A percentile compares a stretch with the other conserved stretches of the same genome.
phyloP scores from a whole-genome alignment of 1,140 invertebrate species.

The Drosophila sp. region DNA sequence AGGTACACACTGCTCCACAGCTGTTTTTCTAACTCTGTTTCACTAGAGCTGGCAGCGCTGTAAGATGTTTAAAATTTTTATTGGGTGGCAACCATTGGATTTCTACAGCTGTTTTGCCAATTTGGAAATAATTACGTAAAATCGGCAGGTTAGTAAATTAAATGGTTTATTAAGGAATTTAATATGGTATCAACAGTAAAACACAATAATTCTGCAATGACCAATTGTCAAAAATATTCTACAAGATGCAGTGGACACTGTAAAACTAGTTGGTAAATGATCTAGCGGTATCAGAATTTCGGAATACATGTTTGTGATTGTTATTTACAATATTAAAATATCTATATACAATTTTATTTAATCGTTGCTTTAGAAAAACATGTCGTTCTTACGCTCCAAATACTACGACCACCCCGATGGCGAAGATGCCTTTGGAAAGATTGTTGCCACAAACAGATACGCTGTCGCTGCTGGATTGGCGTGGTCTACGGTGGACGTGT shows the following conservation, averaged over 20 bases:
- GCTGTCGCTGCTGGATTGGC: constrained; percentile 85
- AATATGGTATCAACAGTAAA: neutral
- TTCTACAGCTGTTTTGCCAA: constrained; percentile 57
- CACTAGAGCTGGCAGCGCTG: too few species aligned
- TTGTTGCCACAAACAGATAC: constrained; percentile 87
- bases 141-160: constrained; percentile 76
- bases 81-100: too few species aligned
- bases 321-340: constrained; percentile 9
- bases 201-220: neutral
- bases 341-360: neutral
- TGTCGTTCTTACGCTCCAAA: constrained; percentile 77
- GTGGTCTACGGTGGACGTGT: constrained; percentile 86
- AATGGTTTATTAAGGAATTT: constrained; percentile 24
- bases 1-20: constrained; percentile 43
- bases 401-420: constrained; percentile 91
- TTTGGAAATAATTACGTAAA: constrained; percentile 75
- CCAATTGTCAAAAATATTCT: neutral
- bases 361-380: constrained; percentile 51
- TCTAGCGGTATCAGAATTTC: neutral
- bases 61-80: too few species aligned
- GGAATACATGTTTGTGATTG: neutral
- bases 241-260: neutral
- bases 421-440: constrained; percentile 87
- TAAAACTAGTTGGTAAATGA: neutral
- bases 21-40: too few species aligned